These are phyloP conservation scores for Prunella fulvescens DNA, from an alignment of 2,113 vertebrate genomes.

Conservation along the genomic window DNA sequence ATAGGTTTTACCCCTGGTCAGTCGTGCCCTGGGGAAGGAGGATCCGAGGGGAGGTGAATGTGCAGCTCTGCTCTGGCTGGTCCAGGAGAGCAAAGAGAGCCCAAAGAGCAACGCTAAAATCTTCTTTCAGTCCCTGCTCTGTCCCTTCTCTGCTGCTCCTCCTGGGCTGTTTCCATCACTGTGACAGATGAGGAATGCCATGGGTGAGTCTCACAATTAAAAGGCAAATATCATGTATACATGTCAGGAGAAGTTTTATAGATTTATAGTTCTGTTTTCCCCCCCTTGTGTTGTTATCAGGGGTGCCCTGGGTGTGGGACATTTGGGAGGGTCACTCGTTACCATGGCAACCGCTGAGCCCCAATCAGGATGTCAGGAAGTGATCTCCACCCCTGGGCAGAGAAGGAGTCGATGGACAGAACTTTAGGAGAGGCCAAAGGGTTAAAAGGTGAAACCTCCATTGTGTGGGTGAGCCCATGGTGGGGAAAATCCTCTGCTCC, in stretches of 20 bases:
- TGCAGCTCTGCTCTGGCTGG: neutral
- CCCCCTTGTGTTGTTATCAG: neutral
- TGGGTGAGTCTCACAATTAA: neutral
- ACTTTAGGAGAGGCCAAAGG: neutral
- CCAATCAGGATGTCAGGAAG: neutral
- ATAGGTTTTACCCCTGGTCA: too few relatives aligned
- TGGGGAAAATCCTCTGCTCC: neutral
- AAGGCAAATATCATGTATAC: neutral
- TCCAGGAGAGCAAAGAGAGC: neutral
- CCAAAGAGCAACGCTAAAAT: neutral
- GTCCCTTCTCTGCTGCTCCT: neutral
- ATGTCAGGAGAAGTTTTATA: neutral
- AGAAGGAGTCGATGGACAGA: neutral
- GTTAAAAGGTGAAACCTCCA: neutral
- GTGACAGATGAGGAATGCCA: neutral
- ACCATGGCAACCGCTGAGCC: neutral
- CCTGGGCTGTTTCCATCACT: neutral
- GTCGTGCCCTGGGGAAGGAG: fast-evolving
- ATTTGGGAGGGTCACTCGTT: neutral
- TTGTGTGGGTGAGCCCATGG: neutral
- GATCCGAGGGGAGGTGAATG: fast-evolving
- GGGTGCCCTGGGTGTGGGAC: neutral
- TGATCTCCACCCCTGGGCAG: neutral
- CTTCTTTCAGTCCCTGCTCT: neutral
- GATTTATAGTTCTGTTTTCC: neutral